Evolutionary conservation across 2,888 invertebrate genomes (phyloP).

Genomic region (Parascotia fuliginaria): DNA sequence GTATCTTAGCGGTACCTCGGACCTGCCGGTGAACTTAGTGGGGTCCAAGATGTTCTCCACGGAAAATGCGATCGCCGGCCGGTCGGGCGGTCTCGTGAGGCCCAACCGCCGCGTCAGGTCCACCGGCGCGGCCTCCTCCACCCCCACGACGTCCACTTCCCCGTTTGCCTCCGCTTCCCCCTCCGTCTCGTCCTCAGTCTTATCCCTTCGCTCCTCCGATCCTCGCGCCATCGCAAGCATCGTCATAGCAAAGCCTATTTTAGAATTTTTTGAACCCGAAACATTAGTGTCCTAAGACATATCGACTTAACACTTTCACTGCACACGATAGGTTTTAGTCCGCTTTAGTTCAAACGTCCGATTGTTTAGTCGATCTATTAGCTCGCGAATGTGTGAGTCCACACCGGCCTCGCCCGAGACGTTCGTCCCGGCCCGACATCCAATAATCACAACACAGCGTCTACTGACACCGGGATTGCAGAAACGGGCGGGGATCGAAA

Average conservation of each 20-base stretch:
- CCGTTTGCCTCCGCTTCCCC: conserved; percentile 70
- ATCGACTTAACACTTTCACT: conserved; percentile 53
- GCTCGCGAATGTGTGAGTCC: conserved; percentile 31
- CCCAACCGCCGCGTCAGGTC: conserved; percentile 82
- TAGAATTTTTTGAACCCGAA: conserved; percentile 31
- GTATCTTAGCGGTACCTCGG: conserved; percentile 82
- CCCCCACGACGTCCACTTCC: conserved; percentile 80
- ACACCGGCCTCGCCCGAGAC: conserved; percentile 52
- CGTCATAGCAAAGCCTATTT: conserved; percentile 80
- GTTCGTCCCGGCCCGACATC: conserved; percentile 60
- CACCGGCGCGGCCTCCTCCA: conserved; percentile 79
- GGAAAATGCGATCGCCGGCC: conserved; percentile 90
- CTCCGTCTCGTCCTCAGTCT: conserved; percentile 64
- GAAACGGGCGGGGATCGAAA: conserved; percentile 64
- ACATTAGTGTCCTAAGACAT: conserved; percentile 19
- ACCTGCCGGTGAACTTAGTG: conserved; percentile 93
- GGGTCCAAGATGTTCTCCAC: conserved; percentile 96
- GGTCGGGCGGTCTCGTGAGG: conserved; percentile 85
- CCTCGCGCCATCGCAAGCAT: conserved; percentile 84
- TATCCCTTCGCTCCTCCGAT: conserved; percentile 73
- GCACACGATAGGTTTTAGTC: conserved; percentile 36
- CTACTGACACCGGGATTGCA: conserved; percentile 58
- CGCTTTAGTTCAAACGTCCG: conserved; percentile 1
- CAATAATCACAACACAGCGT: conserved; percentile 59
- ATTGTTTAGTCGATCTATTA: conserved; percentile 14